Conservation (phyloP, 2,888 invertebrate species). For the Zootermopsis nevadensis region DNA sequence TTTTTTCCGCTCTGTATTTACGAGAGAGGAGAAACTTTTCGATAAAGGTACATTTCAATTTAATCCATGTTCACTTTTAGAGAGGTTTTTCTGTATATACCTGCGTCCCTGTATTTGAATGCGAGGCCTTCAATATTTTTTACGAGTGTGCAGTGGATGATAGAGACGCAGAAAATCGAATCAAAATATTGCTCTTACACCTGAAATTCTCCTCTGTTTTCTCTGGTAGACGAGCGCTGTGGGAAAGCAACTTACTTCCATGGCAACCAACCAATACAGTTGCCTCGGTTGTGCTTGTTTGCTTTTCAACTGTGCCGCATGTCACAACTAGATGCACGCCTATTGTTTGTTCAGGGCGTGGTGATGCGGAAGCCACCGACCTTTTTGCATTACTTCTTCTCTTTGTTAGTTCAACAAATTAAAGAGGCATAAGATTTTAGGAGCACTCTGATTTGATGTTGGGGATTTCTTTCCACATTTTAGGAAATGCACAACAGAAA, state of each 20-base stretch:
- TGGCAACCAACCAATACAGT: neutral
- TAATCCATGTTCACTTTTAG: no score
- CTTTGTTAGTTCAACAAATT: neutral
- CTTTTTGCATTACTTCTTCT: neutral
- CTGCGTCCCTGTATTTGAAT: no score
- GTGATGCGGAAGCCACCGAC: neutral
- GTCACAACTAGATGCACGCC: constrained; percentile 1
- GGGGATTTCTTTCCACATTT: neutral
- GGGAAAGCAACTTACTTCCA: no score
- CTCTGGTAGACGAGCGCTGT: neutral
- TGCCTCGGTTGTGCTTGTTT: neutral
- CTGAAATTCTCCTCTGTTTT: neutral
- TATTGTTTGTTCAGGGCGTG: neutral
- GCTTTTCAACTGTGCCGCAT: neutral
- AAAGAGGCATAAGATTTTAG: neutral
- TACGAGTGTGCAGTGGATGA: no score
- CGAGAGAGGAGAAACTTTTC: no score
- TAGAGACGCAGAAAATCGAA: neutral
- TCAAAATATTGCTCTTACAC: neutral
- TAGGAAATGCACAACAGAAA: neutral
- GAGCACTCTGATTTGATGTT: neutral
- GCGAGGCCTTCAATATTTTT: no score
- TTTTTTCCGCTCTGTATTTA: no score
- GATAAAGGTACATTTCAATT: no score
- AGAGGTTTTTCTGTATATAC: no score